Base-by-base conservation (phyloP, 2,888 invertebrate species). In the Drosophila kambysellisi region DNA sequence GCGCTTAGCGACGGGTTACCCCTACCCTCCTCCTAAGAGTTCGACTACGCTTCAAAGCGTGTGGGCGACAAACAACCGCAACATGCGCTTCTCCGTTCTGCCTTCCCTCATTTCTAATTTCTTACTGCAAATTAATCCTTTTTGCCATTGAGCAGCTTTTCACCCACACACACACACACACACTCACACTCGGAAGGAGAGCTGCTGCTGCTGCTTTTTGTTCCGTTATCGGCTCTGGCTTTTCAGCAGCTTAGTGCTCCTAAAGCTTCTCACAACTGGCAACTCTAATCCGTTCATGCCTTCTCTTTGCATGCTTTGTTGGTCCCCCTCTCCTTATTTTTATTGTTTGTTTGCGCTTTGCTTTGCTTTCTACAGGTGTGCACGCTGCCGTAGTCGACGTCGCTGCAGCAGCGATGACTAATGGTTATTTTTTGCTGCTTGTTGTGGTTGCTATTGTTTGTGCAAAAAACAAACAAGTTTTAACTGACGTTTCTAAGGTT, bases 311-410 rank as follows among this genome's bases (percentile, higher is more conserved):
- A 33, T 46, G 32, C 12, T 20, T 46, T 46, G 20, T 46, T 46
- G 46, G 46, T 20, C 39, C 46, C 50, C 20, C 20, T 46, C 58
- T 17, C 25, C 25, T 2, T 25, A 25, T 25, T 76, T 73, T 78
- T 64, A 70, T 86, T 88, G 76, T 82, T 74, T 73, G 76, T 63
- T 25, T 46, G 46, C 20, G 46, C 60, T 71, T 77, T 46, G 54
- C 54, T 37, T 37, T 70, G 76, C 90, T 86, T 83, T 90, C 84
- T 81, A 88, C 91, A 89, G 89, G 91, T 85, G 84, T 88, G 86
- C 76, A 62, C 68, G 20, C 51, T 17, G 77, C 11, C 51, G 32
- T 32, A 11, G 75, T 54, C 33, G 59, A 32, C 62, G 54, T 33
- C 56, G 73, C 66, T 54, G 58, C 60, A 43, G 57, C 75, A 32